A percentile compares a stretch with the other conserved stretches of the same genome.
phyloP scores from a whole-genome alignment of 2,113 vertebrate genomes.

The Ibidorhyncha struthersii region DNA sequence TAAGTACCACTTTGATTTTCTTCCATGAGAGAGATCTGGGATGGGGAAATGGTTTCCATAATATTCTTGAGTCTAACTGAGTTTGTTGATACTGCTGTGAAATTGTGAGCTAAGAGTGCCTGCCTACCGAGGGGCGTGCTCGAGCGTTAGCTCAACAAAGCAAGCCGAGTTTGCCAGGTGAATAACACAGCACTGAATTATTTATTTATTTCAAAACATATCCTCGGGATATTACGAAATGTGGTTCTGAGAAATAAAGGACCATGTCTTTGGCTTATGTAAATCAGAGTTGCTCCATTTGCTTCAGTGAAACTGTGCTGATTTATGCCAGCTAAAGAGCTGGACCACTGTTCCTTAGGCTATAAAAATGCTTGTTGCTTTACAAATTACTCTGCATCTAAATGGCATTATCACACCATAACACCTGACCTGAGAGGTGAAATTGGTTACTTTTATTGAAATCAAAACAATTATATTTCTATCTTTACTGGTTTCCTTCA shows the following conservation, averaged over 20 bases:
- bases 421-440: constrained; percentile 24
- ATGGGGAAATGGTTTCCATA: background rate
- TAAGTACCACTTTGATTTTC: constrained; percentile 30
- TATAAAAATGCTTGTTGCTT: constrained; percentile 6
- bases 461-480: constrained; percentile 41
- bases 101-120: background rate
- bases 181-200: background rate
- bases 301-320: background rate
- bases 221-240: background rate
- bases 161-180: background rate
- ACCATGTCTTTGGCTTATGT: background rate
- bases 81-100: background rate
- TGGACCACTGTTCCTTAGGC: constrained; percentile 12
- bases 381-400: constrained; percentile 23
- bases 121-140: rapidly evolving
- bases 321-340: background rate
- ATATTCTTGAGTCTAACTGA: background rate
- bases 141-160: background rate
- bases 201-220: constrained; percentile 28
- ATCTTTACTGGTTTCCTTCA: background rate
- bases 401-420: constrained; percentile 19
- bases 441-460: constrained; percentile 34
- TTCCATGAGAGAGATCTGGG: background rate
- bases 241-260: background rate
- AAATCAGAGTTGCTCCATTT: constrained; percentile 11